phyloP scores from a whole-genome alignment of 2,113 vertebrate species.

The Nycticryphes semicollaris region DNA sequence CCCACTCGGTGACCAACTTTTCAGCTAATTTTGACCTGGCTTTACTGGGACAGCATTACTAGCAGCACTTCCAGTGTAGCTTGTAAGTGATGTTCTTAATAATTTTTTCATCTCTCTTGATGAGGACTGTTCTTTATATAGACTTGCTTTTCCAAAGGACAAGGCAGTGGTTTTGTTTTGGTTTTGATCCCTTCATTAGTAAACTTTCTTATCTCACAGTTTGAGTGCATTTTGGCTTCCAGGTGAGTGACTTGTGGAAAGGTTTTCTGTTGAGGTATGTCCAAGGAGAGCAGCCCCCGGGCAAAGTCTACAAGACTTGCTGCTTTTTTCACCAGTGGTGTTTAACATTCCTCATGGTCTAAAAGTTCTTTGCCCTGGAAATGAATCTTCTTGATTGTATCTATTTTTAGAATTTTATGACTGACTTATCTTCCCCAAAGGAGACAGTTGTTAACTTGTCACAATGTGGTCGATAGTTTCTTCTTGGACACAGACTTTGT shows the following conservation, averaged over 20 bases:
- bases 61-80: not conserved
- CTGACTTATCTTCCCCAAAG: not conserved
- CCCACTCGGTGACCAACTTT: not conserved
- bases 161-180: not conserved
- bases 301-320: constrained; percentile 20
- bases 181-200: not conserved
- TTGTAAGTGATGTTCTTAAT: not conserved
- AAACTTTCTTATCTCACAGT: not conserved
- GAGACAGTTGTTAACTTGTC: not conserved
- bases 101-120: not conserved
- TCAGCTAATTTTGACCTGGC: not conserved
- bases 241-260: not conserved
- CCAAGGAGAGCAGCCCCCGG: not conserved
- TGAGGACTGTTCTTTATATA: not conserved
- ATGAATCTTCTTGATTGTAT: not conserved
- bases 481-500: not conserved
- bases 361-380: constrained; percentile 12
- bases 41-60: not conserved
- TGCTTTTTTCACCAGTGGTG: not conserved
- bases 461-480: not conserved
- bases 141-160: not conserved
- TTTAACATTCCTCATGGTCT: not conserved
- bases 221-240: not conserved
- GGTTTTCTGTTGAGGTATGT: not conserved
- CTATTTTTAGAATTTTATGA: constrained; percentile 52